Conservation (phyloP, 2,888 invertebrate species). For the Nomada goodeniana region DNA sequence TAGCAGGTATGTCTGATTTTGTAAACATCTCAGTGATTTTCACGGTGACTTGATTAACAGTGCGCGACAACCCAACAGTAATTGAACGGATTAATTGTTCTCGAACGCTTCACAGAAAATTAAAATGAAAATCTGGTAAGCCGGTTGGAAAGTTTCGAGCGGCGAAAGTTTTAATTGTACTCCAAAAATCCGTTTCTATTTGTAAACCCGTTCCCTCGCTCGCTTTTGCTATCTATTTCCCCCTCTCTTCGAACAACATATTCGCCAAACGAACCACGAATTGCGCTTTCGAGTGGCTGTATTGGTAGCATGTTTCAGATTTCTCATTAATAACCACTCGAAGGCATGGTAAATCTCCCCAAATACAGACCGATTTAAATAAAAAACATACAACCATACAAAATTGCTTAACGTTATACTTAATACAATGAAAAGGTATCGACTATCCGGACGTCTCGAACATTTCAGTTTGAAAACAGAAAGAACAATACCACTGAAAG, state of each 20-base stretch:
- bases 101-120: constrained; percentile 7
- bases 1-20: constrained; percentile 1
- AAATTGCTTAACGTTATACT: not conserved
- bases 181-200: constrained; percentile 8
- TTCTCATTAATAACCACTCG: not conserved
- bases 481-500: no score
- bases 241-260: not conserved
- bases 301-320: not conserved
- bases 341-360: no score
- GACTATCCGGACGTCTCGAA: no score
- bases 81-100: constrained; percentile 13
- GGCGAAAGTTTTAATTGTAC: constrained; percentile 34
- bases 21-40: not conserved
- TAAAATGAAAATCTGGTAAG: constrained; percentile 12
- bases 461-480: no score
- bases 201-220: not conserved
- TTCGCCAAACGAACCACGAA: not conserved
- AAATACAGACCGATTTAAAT: not conserved
- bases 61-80: not conserved
- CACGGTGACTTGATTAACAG: not conserved
- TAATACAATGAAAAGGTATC: no score
- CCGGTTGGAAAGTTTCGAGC: not conserved
- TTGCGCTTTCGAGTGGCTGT: not conserved
- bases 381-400: not conserved
- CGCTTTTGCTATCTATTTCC: not conserved